Evolutionary conservation across 2,113 vertebrate genomes (phyloP).

Genomic region (Hippocampus barbouri): DNA sequence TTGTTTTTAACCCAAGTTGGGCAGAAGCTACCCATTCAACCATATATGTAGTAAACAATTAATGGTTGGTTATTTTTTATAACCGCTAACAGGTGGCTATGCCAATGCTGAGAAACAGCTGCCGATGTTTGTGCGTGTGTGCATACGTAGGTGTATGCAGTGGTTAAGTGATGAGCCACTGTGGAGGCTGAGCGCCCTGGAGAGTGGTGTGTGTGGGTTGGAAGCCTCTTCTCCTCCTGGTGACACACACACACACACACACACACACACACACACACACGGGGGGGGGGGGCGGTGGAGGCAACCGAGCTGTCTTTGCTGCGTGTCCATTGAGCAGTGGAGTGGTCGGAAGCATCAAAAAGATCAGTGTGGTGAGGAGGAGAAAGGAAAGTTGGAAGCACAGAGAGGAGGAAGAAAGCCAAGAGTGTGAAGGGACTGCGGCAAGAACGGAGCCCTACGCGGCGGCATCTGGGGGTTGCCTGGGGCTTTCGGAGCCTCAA

Average conservation of each 20-base stretch:
- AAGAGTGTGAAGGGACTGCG: constrained; percentile 22
- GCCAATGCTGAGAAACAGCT: constrained; percentile 10
- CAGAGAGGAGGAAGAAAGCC: constrained; percentile 12
- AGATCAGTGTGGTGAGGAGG: constrained; percentile 53
- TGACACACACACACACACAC: constrained; percentile 37
- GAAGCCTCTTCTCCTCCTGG: constrained; percentile 58
- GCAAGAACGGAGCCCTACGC: constrained; percentile 26
- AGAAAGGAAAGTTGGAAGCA: constrained; percentile 26
- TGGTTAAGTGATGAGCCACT: constrained; percentile 68
- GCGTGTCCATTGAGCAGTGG: constrained; percentile 63
- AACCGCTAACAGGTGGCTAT: constrained; percentile 47
- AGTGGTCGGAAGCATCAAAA: constrained; percentile 63
- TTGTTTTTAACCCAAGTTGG: background rate
- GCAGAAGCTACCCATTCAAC: background rate
- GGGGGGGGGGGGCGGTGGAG: constrained; percentile 23
- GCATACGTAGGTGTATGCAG: constrained; percentile 63
- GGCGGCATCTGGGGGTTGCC: constrained; percentile 30
- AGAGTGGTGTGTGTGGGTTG: constrained; percentile 69
- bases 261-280: constrained; percentile 13
- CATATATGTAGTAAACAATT: background rate
- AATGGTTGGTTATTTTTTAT: background rate
- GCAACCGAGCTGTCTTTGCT: constrained; percentile 55
- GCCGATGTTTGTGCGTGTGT: constrained; percentile 35
- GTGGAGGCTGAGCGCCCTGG: constrained; percentile 72
- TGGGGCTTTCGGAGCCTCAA: constrained; percentile 47